A percentile compares a stretch with the other conserved stretches of the same genome.
phyloP scores from a whole-genome alignment of 1,140 invertebrate genomes.

The Phenacoccus solenopsis region DNA sequence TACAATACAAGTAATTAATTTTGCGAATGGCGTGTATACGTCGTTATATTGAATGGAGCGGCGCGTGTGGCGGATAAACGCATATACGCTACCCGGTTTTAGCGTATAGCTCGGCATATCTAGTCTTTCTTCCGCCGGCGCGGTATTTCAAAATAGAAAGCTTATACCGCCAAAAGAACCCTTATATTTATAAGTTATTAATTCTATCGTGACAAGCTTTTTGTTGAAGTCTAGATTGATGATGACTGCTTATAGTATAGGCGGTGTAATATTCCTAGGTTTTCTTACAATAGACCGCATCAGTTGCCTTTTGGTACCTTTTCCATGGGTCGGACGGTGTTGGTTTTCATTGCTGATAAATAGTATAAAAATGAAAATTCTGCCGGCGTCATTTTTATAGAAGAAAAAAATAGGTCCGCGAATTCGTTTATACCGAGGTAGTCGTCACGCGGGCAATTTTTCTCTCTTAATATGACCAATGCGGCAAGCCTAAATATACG shows the following conservation, averaged over 20 bases:
- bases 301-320: neutral
- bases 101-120: neutral
- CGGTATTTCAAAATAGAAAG: neutral
- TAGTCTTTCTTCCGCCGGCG: neutral
- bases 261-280: neutral
- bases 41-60: neutral
- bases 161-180: conserved; percentile 5
- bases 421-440: neutral
- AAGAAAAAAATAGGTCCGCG: no score
- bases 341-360: neutral
- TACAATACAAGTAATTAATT: neutral
- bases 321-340: neutral
- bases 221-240: conserved; percentile 12
- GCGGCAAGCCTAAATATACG: no score
- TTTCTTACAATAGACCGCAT: neutral
- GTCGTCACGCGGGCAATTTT: neutral
- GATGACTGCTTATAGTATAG: conserved; percentile 14
- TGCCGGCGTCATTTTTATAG: neutral
- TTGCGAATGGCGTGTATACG: neutral
- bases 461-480: neutral
- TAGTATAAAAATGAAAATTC: neutral
- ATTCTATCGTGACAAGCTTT: conserved; percentile 14
- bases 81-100: neutral
- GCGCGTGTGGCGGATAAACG: neutral
- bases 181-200: conserved; percentile 17